These are phyloP conservation scores for Coluber constrictor DNA, from an alignment of 2,797 vertebrate species.

Conservation along the genomic window DNA sequence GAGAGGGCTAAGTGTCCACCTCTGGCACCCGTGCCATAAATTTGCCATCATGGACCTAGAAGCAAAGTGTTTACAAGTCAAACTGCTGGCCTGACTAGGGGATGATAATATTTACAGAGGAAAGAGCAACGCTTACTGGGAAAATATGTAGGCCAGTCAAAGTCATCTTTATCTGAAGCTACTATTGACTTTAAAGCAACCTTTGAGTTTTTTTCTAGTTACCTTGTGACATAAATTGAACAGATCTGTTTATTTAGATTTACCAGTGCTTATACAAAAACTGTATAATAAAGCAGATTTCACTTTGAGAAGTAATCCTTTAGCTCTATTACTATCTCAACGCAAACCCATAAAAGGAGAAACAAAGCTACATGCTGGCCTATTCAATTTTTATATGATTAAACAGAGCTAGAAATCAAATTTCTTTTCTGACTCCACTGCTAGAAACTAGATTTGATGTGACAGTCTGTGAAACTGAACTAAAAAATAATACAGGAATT, in stretches of 20 bases:
- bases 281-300: neutral
- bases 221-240: neutral
- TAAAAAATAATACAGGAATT: neutral
- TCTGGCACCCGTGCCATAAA: too few relatives aligned
- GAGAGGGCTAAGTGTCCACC: too few relatives aligned
- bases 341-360: neutral
- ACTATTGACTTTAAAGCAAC: neutral
- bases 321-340: neutral
- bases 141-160: neutral
- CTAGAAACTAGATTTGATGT: neutral
- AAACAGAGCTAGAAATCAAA: neutral
- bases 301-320: neutral
- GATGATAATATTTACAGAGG: neutral
- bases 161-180: neutral
- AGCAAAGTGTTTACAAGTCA: neutral
- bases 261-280: neutral
- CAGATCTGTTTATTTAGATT: neutral
- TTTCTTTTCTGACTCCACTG: neutral
- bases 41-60: neutral
- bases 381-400: neutral
- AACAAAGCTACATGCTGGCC: neutral
- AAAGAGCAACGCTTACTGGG: neutral
- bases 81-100: neutral
- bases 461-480: neutral
- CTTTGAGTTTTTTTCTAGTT: neutral